phyloP scores from a whole-genome alignment of 2,888 invertebrate genomes.

The Pollenia amentaria region DNA sequence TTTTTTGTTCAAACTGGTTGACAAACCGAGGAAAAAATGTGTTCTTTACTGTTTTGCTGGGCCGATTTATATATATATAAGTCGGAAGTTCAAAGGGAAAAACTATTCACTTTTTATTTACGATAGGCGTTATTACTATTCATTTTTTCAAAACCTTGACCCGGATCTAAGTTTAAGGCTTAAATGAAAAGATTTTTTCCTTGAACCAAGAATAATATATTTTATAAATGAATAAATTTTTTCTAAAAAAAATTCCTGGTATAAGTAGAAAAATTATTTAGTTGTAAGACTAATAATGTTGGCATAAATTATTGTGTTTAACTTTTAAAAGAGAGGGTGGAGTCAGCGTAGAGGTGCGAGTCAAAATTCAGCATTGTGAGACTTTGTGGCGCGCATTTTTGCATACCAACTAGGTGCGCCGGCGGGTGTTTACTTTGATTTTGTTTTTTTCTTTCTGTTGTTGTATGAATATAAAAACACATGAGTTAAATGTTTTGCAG shows the following conservation, averaged over 20 bases:
- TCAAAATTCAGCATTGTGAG: slow-evolving; percentile 66
- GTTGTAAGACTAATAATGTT: slow-evolving; percentile 40
- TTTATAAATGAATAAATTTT: too few relatives aligned
- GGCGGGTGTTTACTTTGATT: slow-evolving; percentile 74
- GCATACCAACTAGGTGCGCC: slow-evolving; percentile 75
- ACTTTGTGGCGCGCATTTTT: slow-evolving; percentile 75
- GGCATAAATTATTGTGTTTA: slow-evolving; percentile 68
- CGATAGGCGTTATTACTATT: too few relatives aligned
- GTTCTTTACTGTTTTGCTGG: too few relatives aligned
- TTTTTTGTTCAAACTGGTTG: too few relatives aligned
- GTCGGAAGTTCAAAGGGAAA: too few relatives aligned
- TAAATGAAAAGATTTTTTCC: slow-evolving; percentile 13
- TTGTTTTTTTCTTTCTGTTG: slow-evolving; percentile 1
- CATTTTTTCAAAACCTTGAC: neutral
- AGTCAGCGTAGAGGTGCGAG: slow-evolving; percentile 64
- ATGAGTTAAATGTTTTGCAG: neutral
- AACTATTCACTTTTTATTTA: too few relatives aligned
- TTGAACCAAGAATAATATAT: slow-evolving; percentile 9
- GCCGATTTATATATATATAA: too few relatives aligned
- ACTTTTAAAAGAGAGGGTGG: slow-evolving; percentile 68
- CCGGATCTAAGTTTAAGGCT: neutral
- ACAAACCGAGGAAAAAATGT: too few relatives aligned
- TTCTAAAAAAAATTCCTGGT: slow-evolving; percentile 27
- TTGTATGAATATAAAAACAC: neutral
- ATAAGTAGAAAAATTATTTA: slow-evolving; percentile 41